A percentile compares a stretch with the other conserved stretches of the same genome.
phyloP scores from a whole-genome alignment of 2,113 vertebrate species.

The Mormyrus iriodes region DNA sequence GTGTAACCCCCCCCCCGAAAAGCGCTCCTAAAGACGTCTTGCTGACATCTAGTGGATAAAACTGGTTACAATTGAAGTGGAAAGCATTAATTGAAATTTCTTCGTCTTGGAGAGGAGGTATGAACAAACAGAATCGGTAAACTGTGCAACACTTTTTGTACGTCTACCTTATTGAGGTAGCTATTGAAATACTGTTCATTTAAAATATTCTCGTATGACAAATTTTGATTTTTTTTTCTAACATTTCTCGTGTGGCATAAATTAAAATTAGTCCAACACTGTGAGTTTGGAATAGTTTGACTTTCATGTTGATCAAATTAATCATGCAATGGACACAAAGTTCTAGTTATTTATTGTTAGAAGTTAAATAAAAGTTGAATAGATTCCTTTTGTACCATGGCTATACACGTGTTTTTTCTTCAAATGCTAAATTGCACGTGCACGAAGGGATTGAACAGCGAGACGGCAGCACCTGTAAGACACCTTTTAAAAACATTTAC shows the following conservation, averaged over 20 bases:
- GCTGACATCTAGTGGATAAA: not conserved
- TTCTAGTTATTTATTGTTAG: slow-evolving; percentile 1
- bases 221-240: not conserved
- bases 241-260: not conserved
- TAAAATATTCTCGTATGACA: not conserved
- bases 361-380: not conserved
- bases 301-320: not conserved
- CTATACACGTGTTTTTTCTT: not conserved
- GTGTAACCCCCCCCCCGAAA: not conserved
- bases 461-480: not conserved
- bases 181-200: not conserved
- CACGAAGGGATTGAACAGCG: not conserved
- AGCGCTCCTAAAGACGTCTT: not conserved
- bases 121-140: not conserved
- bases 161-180: not conserved
- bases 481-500: not conserved
- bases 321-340: not conserved
- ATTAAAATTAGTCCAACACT: not conserved
- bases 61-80: not conserved
- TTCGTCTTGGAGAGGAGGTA: not conserved
- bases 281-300: not conserved
- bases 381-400: not conserved
- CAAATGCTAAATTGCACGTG: not conserved
- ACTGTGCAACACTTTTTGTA: not conserved
- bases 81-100: not conserved